Base-by-base conservation (phyloP, 2,888 invertebrate genomes). In the Bugulina stolonifera region DNA sequence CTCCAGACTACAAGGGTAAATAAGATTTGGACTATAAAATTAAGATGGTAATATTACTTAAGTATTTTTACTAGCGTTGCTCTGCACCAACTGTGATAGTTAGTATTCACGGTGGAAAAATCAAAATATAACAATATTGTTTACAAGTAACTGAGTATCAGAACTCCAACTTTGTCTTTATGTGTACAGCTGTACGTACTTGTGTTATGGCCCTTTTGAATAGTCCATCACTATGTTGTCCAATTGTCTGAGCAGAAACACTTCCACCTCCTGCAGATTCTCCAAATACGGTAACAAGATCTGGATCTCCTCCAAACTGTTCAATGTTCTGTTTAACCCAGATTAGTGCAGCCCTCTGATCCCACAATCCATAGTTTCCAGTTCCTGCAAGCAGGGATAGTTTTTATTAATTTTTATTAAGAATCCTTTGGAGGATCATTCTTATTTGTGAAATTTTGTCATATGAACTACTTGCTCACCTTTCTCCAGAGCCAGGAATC, bases 321-420 rank as follows among this genome's bases (percentile, higher is more conserved):
- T 52, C 73, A 43, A 77, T 76, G 64, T 80, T 79, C 18, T 76
- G 75, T 52, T 77, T 74, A 1, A 78, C 75, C 79, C 79, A 80
- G 35, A 73, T 32, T 23, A 80, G 58, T 2, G 79, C 80, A n/a
- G 75, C 54, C 27, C 75, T 74, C 73, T 79, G 79, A 71, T 80
- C 80, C 75, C 77, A 78, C 5, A 79, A 73, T 0, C 78, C 80
- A 72, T 73, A 74, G 72, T 80, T 80, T n/a, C 80, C 80, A 5
- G 75, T 76, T 18, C 76, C 73, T 35, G n/a, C n/a, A n/a, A n/a
- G n/a, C n/a, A n/a, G n/a, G n/a, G n/a, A n/a, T n/a, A n/a, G n/a
- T n/a, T n/a, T n/a, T n/a, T n/a, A n/a, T n/a, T n/a, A n/a, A n/a
- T n/a, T n/a, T n/a, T n/a, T n/a, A n/a, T n/a, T n/a, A n/a, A n/a